Evolutionary conservation across 2,113 vertebrate species (phyloP), one percentile per base, ranked within the genome.

Genomic region (Sclerurus mexicanus): DNA sequence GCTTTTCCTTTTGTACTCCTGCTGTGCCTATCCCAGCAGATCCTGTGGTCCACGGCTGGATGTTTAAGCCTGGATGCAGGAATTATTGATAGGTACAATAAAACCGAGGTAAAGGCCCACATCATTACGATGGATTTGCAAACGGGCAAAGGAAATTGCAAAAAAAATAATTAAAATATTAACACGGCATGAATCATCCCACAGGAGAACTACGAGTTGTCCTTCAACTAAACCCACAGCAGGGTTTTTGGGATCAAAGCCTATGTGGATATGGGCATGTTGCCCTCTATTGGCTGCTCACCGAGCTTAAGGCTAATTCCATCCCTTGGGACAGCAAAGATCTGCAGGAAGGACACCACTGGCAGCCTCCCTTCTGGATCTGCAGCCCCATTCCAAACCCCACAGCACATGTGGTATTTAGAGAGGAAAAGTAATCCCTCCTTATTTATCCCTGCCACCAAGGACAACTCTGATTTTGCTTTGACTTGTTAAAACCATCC

Each of bases 221-320:
- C 56, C 77, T 78, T 56, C 62, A 63, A 0, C 4, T 22, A 76
- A 79, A 76, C 23, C 12, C 67, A 35, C 15, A 12, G 30, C 13
- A 33, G 42, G 18, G 27, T 79, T 79, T 87, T 74, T 37, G 79
- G 55, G 63, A 83, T 73, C 85, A 85, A 85, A 87, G 87, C 55
- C 33, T 25, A n/a, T 0, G 63, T 72, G 64, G 30, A 67, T 71
- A 77, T 85, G 93, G 56, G 73, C 93, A 93, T 60, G 92, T 96
- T 96, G 95, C 96, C 96, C 95, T 96, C 96, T 96, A 42, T 94
- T 87, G 96, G 93, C 73, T 93, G 73, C 56, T 82, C 40, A 71
- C 52, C 3, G 8, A 89, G 76, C 5, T 0, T 6, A 68, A 75
- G n/a, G 58, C 33, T 27, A 63, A 46, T 75, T 77, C 75, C n/a